phyloP scores from a whole-genome alignment of 1,140 invertebrate species.

The Metopolophium dirhodum region DNA sequence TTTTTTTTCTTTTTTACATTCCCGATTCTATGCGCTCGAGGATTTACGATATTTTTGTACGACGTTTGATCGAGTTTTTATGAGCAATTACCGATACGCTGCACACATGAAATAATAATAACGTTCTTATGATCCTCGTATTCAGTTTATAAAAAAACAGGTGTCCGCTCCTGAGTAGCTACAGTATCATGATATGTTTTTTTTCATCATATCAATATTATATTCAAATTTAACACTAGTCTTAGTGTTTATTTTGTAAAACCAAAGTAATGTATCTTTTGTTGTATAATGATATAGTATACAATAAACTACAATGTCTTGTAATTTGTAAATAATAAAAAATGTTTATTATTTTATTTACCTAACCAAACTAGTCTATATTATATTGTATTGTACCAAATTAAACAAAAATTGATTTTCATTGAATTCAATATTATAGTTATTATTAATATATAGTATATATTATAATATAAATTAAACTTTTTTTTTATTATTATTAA shows the following conservation, averaged over 20 bases:
- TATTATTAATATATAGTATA: no score
- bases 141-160: slow-evolving; percentile 32
- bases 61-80: slow-evolving; percentile 31
- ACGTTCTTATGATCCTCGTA: background rate
- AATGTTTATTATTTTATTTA: no score
- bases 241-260: no score
- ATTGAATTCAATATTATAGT: background rate
- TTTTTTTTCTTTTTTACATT: background rate
- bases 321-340: no score
- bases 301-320: background rate
- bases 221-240: background rate
- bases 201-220: background rate
- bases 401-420: background rate
- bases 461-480: no score
- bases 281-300: background rate
- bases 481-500: no score
- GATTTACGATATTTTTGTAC: slow-evolving; percentile 1
- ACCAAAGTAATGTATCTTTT: background rate
- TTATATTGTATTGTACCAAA: background rate
- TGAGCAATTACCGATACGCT: background rate
- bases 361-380: background rate
- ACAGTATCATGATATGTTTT: background rate
- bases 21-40: slow-evolving; percentile 1
- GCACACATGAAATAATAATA: slow-evolving; percentile 25
- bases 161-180: background rate